Base-by-base conservation (phyloP, 2,888 invertebrate species). In the Trypoxylon attenuatum region DNA sequence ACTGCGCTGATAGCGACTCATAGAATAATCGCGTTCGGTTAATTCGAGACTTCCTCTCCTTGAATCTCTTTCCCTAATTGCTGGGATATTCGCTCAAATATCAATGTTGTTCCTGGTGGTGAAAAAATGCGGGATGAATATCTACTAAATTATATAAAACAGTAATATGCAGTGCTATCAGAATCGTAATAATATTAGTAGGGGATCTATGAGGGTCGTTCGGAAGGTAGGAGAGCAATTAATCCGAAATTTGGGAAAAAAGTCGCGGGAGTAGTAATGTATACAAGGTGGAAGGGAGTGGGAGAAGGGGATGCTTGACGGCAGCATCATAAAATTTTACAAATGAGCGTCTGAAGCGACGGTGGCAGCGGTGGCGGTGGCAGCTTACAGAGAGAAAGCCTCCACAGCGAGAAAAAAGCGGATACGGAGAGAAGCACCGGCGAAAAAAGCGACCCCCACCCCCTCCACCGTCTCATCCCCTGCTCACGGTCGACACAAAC, bases 321-420 rank as follows among this genome's bases (percentile, higher is more conserved):
- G n/a, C n/a, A 72, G 73, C 76, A 78, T 82, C 81, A 80, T 84
- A 82, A 84, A 82, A 84, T 84, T 83, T 80, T 81, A 84, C 84
- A 84, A 84, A 85, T 82, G 83, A 83, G 81, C 82, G 79, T 84
- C 78, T 76, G 80, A 76, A 76, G 78, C 77, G 78, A 2, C 33
- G n/a, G n/a, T n/a, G n/a, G n/a, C n/a, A n/a, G n/a, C n/a, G n/a
- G n/a, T n/a, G n/a, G n/a, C n/a, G n/a, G n/a, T n/a, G n/a, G 56
- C 57, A 73, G 77, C 73, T 69, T 74, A 67, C 66, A 43, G 45
- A 41, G 43, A 69, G 74, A 61, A 47, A 60, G 66, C n/a, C n/a
- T n/a, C n/a, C n/a, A 59, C 62, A 29, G 69, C 71, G 78, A 78
- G 77, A 76, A 53, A 58, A 43, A 58, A 60, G 58, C 38, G 47